Conservation (phyloP, 2,113 vertebrate species). For the Sturnira hondurensis region DNA sequence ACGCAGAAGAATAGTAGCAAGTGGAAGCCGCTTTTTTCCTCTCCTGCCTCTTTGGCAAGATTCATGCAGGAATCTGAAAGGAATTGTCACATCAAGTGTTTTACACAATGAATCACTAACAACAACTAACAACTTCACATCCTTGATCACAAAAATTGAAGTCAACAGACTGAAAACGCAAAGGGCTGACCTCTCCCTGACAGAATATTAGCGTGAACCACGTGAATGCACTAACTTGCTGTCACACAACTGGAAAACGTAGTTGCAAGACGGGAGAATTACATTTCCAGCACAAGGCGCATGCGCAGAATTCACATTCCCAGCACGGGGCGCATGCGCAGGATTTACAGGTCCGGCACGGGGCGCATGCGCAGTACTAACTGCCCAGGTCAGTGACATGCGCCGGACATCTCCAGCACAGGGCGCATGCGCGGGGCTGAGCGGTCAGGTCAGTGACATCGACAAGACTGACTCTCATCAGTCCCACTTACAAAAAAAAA, state of each 20-base stretch:
- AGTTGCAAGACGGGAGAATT: rapidly evolving
- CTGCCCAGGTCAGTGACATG: too few species aligned
- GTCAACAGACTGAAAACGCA: not conserved
- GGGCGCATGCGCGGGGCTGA: too few species aligned
- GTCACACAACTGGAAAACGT: not conserved
- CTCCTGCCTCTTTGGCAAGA: not conserved
- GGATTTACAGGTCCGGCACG: too few species aligned
- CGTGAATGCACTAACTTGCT: rapidly evolving
- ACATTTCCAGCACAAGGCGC: too few species aligned
- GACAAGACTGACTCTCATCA: too few species aligned
- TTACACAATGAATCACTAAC: not conserved
- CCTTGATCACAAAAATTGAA: not conserved
- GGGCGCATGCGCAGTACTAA: too few species aligned
- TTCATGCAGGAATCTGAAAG: not conserved
- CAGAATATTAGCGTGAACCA: rapidly evolving
- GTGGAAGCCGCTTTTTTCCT: rapidly evolving
- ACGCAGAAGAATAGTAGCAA: rapidly evolving
- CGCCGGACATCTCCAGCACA: too few species aligned
- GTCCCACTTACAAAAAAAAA: too few species aligned
- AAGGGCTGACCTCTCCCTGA: not conserved
- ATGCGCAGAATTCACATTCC: too few species aligned
- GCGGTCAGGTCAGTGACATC: too few species aligned
- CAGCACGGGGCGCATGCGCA: too few species aligned
- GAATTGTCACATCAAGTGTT: not conserved
- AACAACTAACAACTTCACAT: not conserved